These are phyloP conservation scores for Ctenosaura bakeri DNA, from an alignment of 2,797 vertebrate species.

Conservation along the genomic window DNA sequence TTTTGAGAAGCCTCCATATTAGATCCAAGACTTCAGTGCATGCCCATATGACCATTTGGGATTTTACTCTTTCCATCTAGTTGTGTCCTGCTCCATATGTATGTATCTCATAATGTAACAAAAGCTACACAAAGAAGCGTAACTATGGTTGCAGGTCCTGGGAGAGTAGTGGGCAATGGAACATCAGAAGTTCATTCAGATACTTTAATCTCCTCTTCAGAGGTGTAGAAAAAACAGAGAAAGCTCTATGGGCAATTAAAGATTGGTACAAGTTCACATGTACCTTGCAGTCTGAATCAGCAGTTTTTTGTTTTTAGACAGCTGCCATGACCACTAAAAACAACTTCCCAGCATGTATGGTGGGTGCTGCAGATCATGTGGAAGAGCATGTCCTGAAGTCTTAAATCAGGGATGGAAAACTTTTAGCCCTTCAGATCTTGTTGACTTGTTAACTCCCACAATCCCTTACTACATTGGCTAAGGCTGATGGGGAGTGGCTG, in stretches of 20 bases:
- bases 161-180: not conserved
- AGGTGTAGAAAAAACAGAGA: not conserved
- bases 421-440: not conserved
- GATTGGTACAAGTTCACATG: not conserved
- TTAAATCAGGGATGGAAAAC: not conserved
- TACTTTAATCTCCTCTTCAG: not conserved
- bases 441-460: too few relatives aligned
- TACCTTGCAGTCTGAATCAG: not conserved
- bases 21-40: not conserved
- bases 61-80: not conserved
- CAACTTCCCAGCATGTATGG: not conserved
- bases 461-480: not conserved
- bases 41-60: not conserved
- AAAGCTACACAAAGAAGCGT: not conserved
- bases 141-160: not conserved
- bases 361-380: rapidly evolving
- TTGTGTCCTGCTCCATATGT: not conserved
- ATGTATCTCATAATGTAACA: not conserved
- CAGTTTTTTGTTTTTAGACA: not conserved
- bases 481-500: not conserved
- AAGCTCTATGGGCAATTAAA: not conserved
- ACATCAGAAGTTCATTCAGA: constrained; percentile 26
- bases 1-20: not conserved
- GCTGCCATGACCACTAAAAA: rapidly evolving
- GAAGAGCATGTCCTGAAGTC: not conserved